Evolutionary conservation across 2,888 invertebrate species (phyloP).

Genomic region (Eupithecia exiguata): DNA sequence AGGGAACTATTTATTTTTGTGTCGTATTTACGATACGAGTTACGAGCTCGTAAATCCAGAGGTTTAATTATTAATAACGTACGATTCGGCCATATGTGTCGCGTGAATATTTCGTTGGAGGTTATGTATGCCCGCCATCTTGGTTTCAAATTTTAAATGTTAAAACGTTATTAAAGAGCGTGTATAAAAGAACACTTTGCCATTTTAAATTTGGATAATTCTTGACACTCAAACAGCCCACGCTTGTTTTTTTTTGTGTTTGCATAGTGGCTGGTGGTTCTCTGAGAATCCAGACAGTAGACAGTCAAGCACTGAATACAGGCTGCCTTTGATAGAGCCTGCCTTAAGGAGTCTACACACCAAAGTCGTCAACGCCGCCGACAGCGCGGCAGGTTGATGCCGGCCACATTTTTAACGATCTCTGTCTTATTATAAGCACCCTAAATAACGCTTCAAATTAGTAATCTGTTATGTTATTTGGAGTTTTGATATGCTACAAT

Average conservation of each 20-base stretch:
- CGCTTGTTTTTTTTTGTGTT: neutral
- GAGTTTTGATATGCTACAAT: too few relatives aligned
- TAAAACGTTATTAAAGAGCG: neutral
- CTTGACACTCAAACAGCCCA: neutral
- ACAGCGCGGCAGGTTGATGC: neutral
- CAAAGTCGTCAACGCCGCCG: neutral
- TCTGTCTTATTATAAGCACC: too few relatives aligned
- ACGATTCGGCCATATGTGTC: conserved; percentile 50
- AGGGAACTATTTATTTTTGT: conserved; percentile 46
- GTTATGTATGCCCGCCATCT: conserved; percentile 22
- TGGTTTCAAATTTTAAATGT: conserved; percentile 14
- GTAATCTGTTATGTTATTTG: too few relatives aligned
- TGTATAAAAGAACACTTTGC: neutral
- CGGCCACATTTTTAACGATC: neutral
- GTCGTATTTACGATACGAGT: conserved; percentile 49
- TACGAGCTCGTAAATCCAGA: conserved; percentile 52
- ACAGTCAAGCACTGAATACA: neutral
- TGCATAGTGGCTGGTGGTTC: neutral
- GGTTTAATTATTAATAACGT: conserved; percentile 58
- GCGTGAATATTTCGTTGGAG: conserved; percentile 38
- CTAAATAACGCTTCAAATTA: too few relatives aligned
- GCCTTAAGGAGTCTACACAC: neutral
- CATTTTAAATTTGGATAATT: neutral
- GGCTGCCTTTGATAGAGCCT: neutral
- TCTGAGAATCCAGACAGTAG: too few relatives aligned